Percentiles rank a stretch among this genome's conserved stretches.
These are phyloP conservation scores for Selenia dentaria DNA, from an alignment of 2,888 invertebrate genomes.

Conservation along the genomic window DNA sequence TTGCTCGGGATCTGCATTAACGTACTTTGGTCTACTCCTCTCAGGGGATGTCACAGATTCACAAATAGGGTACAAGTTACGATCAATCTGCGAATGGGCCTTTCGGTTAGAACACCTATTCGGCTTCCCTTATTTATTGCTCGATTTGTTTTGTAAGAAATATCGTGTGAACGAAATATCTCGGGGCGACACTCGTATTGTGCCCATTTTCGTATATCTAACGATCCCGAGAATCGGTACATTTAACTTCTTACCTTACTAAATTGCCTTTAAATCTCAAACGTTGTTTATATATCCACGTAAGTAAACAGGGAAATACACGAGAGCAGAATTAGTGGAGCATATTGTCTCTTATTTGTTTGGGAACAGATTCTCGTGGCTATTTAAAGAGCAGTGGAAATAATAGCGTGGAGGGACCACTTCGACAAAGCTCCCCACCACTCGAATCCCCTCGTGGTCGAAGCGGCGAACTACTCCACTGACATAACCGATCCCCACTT, in stretches of 20 bases:
- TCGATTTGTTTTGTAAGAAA: constrained; percentile 7
- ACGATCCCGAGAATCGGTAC: too few species aligned
- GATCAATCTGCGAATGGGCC: background rate
- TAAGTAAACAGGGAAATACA: constrained; percentile 22
- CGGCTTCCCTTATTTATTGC: constrained; percentile 4
- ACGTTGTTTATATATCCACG: too few species aligned
- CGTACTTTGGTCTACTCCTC: constrained; percentile 1
- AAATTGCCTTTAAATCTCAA: constrained; percentile 26
- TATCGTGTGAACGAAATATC: too few species aligned
- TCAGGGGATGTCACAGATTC: constrained; percentile 2
- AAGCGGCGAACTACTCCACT: too few species aligned
- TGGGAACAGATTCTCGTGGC: constrained; percentile 2
- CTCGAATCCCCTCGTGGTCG: too few species aligned
- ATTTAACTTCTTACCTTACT: constrained; percentile 12
- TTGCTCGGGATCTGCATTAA: too few species aligned
- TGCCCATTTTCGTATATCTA: constrained; percentile 9
- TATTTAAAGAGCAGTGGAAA: background rate
- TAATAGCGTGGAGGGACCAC: too few species aligned
- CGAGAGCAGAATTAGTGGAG: constrained; percentile 24
- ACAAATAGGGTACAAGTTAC: constrained; percentile 1
- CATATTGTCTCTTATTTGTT: constrained; percentile 23
- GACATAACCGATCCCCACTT: too few species aligned
- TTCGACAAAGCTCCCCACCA: too few species aligned
- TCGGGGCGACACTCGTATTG: constrained; percentile 7
- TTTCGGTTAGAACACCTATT: background rate